These are phyloP conservation scores for Chlamydotis undulata DNA, from an alignment of 2,113 vertebrate genomes.

Conservation along the genomic window DNA sequence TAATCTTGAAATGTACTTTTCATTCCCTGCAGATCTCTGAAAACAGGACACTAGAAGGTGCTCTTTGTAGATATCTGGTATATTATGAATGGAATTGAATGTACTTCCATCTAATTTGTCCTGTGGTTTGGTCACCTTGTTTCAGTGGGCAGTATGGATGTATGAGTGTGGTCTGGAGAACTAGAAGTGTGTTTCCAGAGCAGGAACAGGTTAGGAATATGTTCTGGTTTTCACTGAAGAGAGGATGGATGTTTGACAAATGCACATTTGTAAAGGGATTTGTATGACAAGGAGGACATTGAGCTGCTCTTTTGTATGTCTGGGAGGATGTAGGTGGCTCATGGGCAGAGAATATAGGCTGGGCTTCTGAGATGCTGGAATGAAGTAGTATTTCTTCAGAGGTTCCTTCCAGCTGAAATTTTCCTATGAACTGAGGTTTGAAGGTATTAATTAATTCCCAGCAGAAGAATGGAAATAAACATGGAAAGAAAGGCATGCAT, in stretches of 20 bases:
- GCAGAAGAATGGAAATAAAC: background rate
- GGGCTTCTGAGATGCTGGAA: background rate
- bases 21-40: background rate
- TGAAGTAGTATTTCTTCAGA: background rate
- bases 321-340: background rate
- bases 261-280: background rate
- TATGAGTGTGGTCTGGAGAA: background rate
- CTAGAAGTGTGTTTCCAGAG: background rate
- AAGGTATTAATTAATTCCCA: background rate
- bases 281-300: background rate
- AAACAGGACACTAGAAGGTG: background rate
- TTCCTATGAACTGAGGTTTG: background rate
- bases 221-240: background rate
- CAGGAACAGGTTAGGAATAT: background rate
- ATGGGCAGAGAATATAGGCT: background rate
- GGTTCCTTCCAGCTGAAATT: background rate
- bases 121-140: background rate
- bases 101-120: background rate
- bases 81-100: background rate
- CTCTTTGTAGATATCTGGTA: background rate
- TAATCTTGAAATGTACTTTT: background rate
- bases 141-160: background rate
- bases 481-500: background rate
- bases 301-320: background rate
- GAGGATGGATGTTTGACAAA: background rate